Conservation (phyloP, 2,797 vertebrate species). For the Podarcis lilfordi region DNA sequence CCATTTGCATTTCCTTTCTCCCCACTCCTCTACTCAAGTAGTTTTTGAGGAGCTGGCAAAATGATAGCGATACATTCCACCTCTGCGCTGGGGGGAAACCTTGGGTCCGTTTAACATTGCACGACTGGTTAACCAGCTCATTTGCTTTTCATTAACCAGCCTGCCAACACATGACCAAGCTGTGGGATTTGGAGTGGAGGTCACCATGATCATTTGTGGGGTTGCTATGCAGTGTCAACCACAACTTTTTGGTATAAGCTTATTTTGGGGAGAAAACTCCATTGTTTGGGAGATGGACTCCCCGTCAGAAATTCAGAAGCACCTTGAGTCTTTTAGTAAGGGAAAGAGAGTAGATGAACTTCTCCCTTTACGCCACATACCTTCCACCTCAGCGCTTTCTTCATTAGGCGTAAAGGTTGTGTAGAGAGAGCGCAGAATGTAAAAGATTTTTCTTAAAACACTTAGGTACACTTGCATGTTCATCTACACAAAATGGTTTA, state of each 20-base stretch:
- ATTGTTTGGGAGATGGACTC: background rate
- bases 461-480: background rate
- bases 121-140: too few relatives aligned
- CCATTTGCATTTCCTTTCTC: background rate
- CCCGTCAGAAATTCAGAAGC: background rate
- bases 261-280: background rate
- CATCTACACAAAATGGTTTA: background rate
- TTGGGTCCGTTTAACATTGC: background rate
- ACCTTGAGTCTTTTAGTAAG: background rate
- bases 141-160: background rate
- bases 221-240: background rate
- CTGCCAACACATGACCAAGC: background rate
- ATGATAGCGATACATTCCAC: background rate
- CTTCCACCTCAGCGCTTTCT: background rate
- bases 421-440: background rate
- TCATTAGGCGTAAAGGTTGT: background rate
- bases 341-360: background rate
- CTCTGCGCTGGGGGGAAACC: background rate
- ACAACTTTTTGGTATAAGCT: background rate
- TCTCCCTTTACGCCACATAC: background rate
- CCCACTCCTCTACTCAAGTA: background rate
- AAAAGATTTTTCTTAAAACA: background rate
- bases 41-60: constrained; percentile 19
- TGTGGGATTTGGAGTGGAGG: background rate
- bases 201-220: background rate